Evolutionary conservation across 92 coral and sea anemone genomes (phyloP).

Genomic region (Palythoa heliodiscus): DNA sequence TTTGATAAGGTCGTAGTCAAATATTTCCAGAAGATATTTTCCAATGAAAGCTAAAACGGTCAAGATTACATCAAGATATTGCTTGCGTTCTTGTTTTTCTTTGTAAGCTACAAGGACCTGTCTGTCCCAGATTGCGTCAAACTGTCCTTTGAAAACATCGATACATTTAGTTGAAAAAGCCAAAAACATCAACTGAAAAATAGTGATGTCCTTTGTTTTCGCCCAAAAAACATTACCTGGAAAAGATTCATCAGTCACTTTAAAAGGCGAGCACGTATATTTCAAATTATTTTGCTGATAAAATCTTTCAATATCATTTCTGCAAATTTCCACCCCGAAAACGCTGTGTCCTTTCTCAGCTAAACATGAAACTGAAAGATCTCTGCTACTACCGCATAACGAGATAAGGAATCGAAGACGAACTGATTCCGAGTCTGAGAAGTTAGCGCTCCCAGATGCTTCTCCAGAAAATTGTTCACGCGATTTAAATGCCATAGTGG

Average conservation of each 20-base stretch:
- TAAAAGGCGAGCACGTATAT: constrained; percentile 34
- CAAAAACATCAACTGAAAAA: constrained; percentile 62
- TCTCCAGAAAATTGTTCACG: constrained; percentile 21
- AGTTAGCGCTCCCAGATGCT: neutral
- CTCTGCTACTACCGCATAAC: constrained; percentile 71
- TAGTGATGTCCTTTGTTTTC: constrained; percentile 54
- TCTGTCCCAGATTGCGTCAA: constrained; percentile 83
- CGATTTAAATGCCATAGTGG: constrained; percentile 15
- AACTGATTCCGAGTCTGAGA: no score
- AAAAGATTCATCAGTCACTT: neutral
- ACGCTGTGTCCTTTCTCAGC: constrained; percentile 76
- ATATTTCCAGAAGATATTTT: constrained; percentile 65
- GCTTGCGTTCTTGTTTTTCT: neutral
- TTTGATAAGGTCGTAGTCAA: constrained; percentile 42
- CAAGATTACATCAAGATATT: constrained; percentile 53
- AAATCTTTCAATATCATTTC: constrained; percentile 56
- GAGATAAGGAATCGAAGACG: constrained; percentile 62
- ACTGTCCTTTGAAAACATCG: constrained; percentile 52
- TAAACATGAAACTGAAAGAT: constrained; percentile 72
- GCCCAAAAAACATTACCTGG: constrained; percentile 41
- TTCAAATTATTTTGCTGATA: constrained; percentile 66
- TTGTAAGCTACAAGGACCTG: constrained; percentile 58
- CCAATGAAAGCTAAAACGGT: constrained; percentile 62
- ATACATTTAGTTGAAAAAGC: neutral
- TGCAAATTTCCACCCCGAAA: constrained; percentile 70